Base-by-base conservation (phyloP, 35 echinoderm and acorn worm species). In the Heliocidaris erythrogramma region DNA sequence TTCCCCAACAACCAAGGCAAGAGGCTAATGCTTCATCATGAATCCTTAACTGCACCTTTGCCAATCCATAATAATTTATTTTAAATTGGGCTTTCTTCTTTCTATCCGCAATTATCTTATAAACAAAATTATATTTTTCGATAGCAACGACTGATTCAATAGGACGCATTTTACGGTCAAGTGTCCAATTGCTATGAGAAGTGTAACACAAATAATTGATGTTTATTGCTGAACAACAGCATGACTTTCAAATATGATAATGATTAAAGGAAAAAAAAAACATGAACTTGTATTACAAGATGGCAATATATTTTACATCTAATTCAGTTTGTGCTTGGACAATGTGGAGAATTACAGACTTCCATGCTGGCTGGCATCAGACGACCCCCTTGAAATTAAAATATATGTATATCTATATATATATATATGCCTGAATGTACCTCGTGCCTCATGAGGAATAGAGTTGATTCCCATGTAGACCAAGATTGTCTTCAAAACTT, bases 281-380 rank as follows among this genome's bases (percentile, higher is more conserved):
- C 21, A 24, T 78, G 27, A n/a, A 78, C 18, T 56, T 78, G 65
- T 56, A 78, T 27, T 78, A 78, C 7, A 78, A 78, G 65, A 78
- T 78, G 65, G 65, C 27, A 78, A 78, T n/a, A 78, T 24, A 78
- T 78, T 56, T n/a, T 18, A 78, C 6, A 78, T n/a, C 65, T n/a
- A 78, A n/a, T 18, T 78, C 65, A 78, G 27, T 78, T 78, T 78
- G 65, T 78, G 65, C 65, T 78, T 78, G 65, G 65, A 78, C 65
- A 78, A 18, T 21, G 65, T 27, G 65, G 27, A 24, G 14, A 21
- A n/a, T 78, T 7, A 4, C 17, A 78, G 21, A 24, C 27, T 78
- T 78, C 7, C 65, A 42, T 42, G 35, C 35, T 24, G 18, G 65
- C 65, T 5, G 17, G 27, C 65, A 78, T 56, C 52, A 56, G 27